Evolutionary conservation across 2,797 vertebrate species (phyloP).

Genomic region (Hipposideros larvatus): DNA sequence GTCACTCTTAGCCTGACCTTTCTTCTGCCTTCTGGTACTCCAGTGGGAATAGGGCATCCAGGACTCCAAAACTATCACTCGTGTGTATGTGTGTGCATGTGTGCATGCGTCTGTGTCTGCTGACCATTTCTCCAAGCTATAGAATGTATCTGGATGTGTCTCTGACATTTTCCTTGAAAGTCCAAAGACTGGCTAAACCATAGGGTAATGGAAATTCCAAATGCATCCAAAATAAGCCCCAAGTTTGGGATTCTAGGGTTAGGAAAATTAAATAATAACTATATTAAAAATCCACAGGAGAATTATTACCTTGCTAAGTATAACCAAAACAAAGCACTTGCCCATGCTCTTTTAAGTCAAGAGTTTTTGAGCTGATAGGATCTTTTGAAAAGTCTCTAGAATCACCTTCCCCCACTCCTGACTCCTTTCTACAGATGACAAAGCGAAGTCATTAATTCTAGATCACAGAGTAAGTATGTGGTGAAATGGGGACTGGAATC

Average conservation of each 20-base stretch:
- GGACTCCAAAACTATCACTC: background rate
- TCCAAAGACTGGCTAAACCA: background rate
- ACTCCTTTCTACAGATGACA: background rate
- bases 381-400: conserved; percentile 54
- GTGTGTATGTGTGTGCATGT: background rate
- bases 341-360: background rate
- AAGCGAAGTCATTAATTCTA: background rate
- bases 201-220: background rate
- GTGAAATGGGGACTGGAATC: background rate
- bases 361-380: background rate
- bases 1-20: background rate
- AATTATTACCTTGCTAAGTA: conserved; percentile 24
- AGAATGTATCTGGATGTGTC: background rate
- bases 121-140: background rate
- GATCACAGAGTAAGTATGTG: background rate
- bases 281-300: background rate
- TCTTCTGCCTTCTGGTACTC: background rate
- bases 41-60: background rate
- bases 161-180: conserved; percentile 24
- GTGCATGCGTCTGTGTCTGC: no score
- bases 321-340: conserved; percentile 39
- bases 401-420: background rate
- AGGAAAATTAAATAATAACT: conserved; percentile 54
- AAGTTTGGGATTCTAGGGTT: background rate
- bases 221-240: background rate